Evolutionary conservation across 2,797 vertebrate species (phyloP).

Genomic region (Pseudochirops cupreus): DNA sequence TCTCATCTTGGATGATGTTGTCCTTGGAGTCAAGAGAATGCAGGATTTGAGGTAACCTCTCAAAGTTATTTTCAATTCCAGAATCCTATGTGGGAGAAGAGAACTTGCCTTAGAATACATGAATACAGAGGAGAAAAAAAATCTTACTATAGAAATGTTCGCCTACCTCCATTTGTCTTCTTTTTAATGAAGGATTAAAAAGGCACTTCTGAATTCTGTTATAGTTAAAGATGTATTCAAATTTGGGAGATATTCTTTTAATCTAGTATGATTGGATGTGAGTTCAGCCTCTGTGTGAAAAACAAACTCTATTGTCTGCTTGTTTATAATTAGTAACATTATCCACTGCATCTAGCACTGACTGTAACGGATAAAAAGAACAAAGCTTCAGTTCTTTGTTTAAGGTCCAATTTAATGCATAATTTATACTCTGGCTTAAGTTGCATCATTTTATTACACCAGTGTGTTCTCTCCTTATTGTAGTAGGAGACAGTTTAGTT

Average conservation of each 20-base stretch:
- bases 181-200: conserved; percentile 17
- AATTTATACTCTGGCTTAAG: conserved; percentile 35
- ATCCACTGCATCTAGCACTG: conserved; percentile 66
- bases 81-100: neutral
- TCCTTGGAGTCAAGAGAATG: neutral
- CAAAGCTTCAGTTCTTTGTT: conserved; percentile 64
- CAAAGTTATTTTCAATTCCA: neutral
- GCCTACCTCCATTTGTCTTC: conserved; percentile 34
- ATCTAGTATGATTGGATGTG: conserved; percentile 14
- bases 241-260: neutral
- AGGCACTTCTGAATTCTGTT: conserved; percentile 69
- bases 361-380: conserved; percentile 67
- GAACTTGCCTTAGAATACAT: neutral
- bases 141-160: neutral
- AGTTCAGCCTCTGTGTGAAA: conserved; percentile 60
- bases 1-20: neutral
- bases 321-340: conserved; percentile 75
- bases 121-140: neutral
- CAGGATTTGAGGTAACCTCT: neutral
- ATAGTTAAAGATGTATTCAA: conserved; percentile 64
- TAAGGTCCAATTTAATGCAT: conserved; percentile 48
- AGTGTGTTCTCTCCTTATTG: neutral
- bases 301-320: conserved; percentile 77
- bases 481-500: conserved; percentile 14
- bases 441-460: conserved; percentile 33